A percentile compares a stretch with the other conserved stretches of the same genome.
Conservation (phyloP, 1,140 invertebrate genomes). For the Bombus confusus region DNA sequence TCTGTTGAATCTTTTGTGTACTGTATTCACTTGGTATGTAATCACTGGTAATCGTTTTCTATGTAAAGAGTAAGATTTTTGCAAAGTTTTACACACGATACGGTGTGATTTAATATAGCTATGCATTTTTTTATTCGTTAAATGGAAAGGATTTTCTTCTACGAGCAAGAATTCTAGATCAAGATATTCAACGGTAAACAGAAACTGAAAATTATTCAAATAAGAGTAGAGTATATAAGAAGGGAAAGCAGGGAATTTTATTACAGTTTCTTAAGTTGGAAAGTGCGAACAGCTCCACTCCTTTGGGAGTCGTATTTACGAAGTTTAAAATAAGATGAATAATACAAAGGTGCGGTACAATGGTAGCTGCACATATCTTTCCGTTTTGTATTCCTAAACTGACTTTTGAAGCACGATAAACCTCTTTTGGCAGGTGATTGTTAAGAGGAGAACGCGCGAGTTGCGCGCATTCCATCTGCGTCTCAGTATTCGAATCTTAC, state of each 20-base stretch:
- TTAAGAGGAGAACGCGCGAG: not conserved
- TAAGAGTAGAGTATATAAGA: too few relatives aligned
- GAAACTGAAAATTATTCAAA: not conserved
- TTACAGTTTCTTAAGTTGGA: not conserved
- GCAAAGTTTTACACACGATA: too few relatives aligned
- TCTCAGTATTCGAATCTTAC: not conserved
- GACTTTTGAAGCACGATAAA: not conserved
- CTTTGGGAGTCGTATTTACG: not conserved
- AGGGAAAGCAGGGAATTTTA: not conserved
- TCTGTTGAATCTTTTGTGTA: too few relatives aligned
- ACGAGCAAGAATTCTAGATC: not conserved
- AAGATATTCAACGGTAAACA: not conserved
- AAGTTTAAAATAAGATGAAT: constrained; percentile 9
- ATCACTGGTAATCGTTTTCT: too few relatives aligned
- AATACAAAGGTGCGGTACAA: not conserved
- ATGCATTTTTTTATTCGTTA: not conserved
- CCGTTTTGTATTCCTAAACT: not conserved
- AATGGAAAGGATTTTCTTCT: not conserved
- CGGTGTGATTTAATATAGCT: too few relatives aligned
- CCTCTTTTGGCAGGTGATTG: not conserved
- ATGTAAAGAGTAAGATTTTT: too few relatives aligned
- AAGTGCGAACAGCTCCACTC: not conserved
- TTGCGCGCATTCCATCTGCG: not conserved
- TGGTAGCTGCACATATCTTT: not conserved
- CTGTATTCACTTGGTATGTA: too few relatives aligned